Evolutionary conservation across 2,113 vertebrate genomes (phyloP), one percentile per base, ranked within the genome.

Genomic region (Campylomormyrus tamandua): DNA sequence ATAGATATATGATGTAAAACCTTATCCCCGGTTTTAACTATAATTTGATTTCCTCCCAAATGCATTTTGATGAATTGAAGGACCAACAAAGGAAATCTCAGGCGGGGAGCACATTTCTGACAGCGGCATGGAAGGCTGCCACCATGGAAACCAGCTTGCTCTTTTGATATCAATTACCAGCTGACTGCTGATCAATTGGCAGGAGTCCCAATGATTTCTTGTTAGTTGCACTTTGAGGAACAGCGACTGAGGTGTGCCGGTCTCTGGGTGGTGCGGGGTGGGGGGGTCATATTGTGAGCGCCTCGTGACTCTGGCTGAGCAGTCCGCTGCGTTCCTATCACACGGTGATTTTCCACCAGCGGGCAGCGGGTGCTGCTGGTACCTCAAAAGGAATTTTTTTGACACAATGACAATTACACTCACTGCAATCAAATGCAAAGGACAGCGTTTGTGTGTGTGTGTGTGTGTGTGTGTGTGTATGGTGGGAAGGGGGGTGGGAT

Each of bases 171-270:
- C 97, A 98, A 97, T 98, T 98, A 98, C 96, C 96, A 96, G 96
- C 96, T 97, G 97, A 97, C 96, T 97, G 95, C 95, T 98, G 97
- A 97, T 98, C 98, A 97, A 98, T 98, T 94, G 95, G 93, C 96
- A 93, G 96, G 95, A 96, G 95, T 95, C 95, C 94, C 97, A 97
- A 97, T 97, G 97, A 98, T 98, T 97, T 97, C 96, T 97, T 97
- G 97, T 97, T 97, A 96, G 94, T 96, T 97, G 96, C 96, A 95
- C 96, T 94, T 95, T 94, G 93, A 92, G 92, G 92, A 90, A 92
- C 90, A 90, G 91, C 70, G 53, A 85, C 90, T 85, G 17, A 53
- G 91, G 93, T 45, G 94, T 91, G 87, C 11, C 87, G 91, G 83
- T 50, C 46, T 45, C 83, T 49, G 83, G 24, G 19, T 13, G 13